These are phyloP conservation scores for Ditylenchus weischeri DNA, from an alignment of 2,888 invertebrate species.

Conservation along the genomic window DNA sequence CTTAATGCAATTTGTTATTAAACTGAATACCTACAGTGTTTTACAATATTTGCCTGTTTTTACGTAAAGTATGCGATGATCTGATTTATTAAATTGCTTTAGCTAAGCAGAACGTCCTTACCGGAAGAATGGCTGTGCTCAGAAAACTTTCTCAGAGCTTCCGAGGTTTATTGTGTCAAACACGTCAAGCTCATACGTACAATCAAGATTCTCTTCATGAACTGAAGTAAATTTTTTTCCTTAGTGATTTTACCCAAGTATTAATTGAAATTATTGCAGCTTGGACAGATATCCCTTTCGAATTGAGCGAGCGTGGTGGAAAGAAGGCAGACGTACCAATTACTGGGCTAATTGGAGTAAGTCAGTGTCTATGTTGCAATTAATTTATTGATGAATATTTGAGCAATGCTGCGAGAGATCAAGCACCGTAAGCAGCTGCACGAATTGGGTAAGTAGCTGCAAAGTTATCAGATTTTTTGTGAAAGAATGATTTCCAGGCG, in stretches of 20 bases:
- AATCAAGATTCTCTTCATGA: conserved; percentile 19
- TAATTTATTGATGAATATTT: too few species aligned
- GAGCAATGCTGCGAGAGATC: conserved; percentile 76
- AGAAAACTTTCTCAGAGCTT: too few species aligned
- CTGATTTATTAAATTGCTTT: too few species aligned
- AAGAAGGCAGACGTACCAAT: conserved; percentile 54
- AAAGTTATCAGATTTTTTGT: not conserved
- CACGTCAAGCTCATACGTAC: conserved; percentile 12
- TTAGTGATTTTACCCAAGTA: not conserved
- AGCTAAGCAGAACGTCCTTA: too few species aligned
- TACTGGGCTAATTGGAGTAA: conserved; percentile 73
- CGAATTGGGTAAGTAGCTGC: conserved; percentile 1
- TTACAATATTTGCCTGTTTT: too few species aligned
- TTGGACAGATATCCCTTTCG: conserved; percentile 45
- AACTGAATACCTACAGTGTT: too few species aligned
- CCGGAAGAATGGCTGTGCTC: too few species aligned
- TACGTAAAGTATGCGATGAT: too few species aligned
- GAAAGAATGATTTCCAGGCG: conserved; percentile 63
- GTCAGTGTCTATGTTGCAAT: too few species aligned
- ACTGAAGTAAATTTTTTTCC: conserved; percentile 22
- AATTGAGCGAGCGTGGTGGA: conserved; percentile 58
- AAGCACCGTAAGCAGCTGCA: conserved; percentile 73
- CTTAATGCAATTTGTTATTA: too few species aligned
- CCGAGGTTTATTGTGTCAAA: not conserved
- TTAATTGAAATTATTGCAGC: conserved; percentile 21